Base-by-base conservation (phyloP, 2,888 invertebrate genomes). In the Petrophora chlorosata region DNA sequence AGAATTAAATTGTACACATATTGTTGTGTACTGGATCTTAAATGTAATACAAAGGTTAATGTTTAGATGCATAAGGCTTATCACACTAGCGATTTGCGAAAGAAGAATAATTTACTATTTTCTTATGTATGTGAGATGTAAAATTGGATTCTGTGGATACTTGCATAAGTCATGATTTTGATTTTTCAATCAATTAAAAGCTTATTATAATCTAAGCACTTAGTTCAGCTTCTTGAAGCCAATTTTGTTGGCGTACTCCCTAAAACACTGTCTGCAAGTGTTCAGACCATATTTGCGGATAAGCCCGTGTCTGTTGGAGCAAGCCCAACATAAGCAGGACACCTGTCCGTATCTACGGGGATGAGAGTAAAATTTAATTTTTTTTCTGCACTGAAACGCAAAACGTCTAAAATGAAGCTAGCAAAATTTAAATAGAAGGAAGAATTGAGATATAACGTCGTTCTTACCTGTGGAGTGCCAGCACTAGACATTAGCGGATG, bases 291-390 rank as follows among this genome's bases (percentile, higher is more conserved):
- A 99, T 91, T 99, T 99, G 62, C 99, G 94, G 84, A 99, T 99
- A 56, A 99, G 92, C 81, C 99, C 99, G 86, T 99, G 99, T 78
- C 96, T 95, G 91, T 99, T 99, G 58, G 97, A 97, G 91, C 99
- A 99, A 44, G 99, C 97, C 67, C 99, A 98, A 98, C 99, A 99
- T 73, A 96, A 95, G 75, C 99, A 94, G 45, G 98, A 99, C 76
- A 99, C 99, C 88, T 98, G 98, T 59, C 99, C 99, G 86, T 97
- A 99, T 93, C 97, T 97, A 73, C 98, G 95, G 35, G 99, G 99
- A 88, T 98, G 99, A 73, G 98, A 97, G 88, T 96, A 98, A 47
- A 33, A 67, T 54, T 57, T 57, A 32, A 36, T 58, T 56, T 69
- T 74, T 76, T 68, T 70, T 68, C 73, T 69, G 52, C 53, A 63